These are phyloP conservation scores for Drosophila burlai DNA, from an alignment of 1,140 invertebrate species.

Conservation along the genomic window DNA sequence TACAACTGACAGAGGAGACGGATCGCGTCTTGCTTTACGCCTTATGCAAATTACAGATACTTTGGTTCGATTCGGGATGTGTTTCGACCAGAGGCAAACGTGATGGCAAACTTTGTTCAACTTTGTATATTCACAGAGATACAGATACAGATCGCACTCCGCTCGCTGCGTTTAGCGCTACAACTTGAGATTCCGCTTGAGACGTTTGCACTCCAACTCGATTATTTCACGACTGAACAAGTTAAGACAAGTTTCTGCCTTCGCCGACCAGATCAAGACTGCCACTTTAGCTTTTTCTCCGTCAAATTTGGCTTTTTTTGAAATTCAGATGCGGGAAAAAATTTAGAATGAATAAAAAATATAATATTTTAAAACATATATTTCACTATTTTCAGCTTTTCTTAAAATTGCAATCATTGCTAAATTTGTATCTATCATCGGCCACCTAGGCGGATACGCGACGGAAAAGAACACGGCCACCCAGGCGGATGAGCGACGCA, in stretches of 20 bases:
- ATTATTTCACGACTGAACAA: slow-evolving; percentile 62
- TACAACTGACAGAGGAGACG: slow-evolving; percentile 49
- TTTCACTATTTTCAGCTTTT: too few relatives aligned
- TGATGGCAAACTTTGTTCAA: slow-evolving; percentile 67
- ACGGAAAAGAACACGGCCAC: not conserved
- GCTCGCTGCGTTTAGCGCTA: slow-evolving; percentile 47
- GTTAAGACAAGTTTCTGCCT: slow-evolving; percentile 37
- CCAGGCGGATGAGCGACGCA: too few relatives aligned
- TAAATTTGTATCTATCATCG: too few relatives aligned
- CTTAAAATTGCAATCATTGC: too few relatives aligned
- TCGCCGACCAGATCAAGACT: not conserved
- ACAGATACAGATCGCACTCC: slow-evolving; percentile 39
- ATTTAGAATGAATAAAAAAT: too few relatives aligned
- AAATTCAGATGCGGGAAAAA: too few relatives aligned
- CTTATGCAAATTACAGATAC: slow-evolving; percentile 62
- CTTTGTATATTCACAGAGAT: slow-evolving; percentile 58
- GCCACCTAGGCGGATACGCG: too few relatives aligned
- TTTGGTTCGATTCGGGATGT: slow-evolving; percentile 66
- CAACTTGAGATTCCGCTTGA: slow-evolving; percentile 51
- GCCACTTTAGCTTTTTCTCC: too few relatives aligned
- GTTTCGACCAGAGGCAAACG: slow-evolving; percentile 72
- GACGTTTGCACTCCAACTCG: slow-evolving; percentile 74
- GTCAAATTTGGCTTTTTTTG: too few relatives aligned
- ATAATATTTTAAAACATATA: too few relatives aligned
- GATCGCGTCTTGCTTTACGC: slow-evolving; percentile 60